A percentile compares a stretch with the other conserved stretches of the same genome.
These are phyloP conservation scores for Gymnosoma rotundatum DNA, from an alignment of 2,888 invertebrate genomes.

Conservation along the genomic window DNA sequence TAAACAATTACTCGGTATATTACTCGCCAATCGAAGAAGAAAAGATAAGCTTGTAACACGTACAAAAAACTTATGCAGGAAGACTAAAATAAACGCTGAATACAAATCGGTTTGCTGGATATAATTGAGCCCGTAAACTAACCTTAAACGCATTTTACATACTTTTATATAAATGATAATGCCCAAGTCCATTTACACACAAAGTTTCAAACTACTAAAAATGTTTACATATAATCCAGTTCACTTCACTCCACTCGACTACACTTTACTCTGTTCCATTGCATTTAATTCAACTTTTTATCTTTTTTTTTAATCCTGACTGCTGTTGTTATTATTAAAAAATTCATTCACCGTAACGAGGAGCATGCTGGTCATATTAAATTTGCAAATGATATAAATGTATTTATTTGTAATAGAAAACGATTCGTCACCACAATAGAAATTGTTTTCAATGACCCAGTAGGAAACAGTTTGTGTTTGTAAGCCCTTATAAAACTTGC, in stretches of 20 bases:
- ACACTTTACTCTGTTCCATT: not conserved
- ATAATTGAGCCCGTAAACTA: not conserved
- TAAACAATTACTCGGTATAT: too few species aligned
- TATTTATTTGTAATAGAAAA: slow-evolving; percentile 14
- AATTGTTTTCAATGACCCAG: not conserved
- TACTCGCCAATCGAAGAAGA: too few species aligned
- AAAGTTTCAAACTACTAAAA: slow-evolving; percentile 17
- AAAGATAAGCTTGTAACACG: too few species aligned
- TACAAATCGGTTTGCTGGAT: too few species aligned
- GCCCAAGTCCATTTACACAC: too few species aligned
- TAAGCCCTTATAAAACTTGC: too few species aligned
- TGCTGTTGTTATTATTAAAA: slow-evolving; percentile 16
- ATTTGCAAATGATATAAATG: slow-evolving; percentile 40
- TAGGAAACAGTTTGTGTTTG: not conserved
- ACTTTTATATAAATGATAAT: not conserved
- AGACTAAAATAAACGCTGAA: too few species aligned
- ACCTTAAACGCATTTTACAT: slow-evolving; percentile 5
- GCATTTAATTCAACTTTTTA: not conserved
- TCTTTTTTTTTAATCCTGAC: not conserved
- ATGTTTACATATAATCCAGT: slow-evolving; percentile 9
- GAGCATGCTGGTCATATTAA: slow-evolving; percentile 50
- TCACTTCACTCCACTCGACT: not conserved
- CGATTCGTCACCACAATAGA: slow-evolving; percentile 5
- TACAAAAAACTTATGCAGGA: too few species aligned
- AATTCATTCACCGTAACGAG: slow-evolving; percentile 58